Evolutionary conservation across 1,140 invertebrate species (phyloP).

Genomic region (Drosophila murphyi): DNA sequence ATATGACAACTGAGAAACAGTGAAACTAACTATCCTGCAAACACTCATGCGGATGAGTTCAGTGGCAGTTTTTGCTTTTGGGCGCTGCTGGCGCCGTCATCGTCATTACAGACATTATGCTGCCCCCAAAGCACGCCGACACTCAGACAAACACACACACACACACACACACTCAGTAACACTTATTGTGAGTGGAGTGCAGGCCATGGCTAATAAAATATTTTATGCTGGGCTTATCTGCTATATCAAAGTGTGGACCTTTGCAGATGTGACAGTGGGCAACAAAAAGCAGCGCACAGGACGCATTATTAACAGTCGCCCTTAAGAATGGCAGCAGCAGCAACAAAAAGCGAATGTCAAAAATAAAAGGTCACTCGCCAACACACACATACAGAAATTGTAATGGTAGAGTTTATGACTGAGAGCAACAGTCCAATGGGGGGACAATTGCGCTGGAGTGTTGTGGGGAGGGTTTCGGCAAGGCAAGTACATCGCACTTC

Average conservation of each 20-base stretch:
- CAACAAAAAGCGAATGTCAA: conserved; percentile 72
- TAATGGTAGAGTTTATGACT: conserved; percentile 76
- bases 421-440: conserved; percentile 66
- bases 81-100: conserved; percentile 58
- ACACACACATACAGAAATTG: conserved; percentile 38
- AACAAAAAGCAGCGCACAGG: conserved; percentile 60
- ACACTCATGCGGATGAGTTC: conserved; percentile 55
- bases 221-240: conserved; percentile 79
- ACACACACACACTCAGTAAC: not conserved
- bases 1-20: conserved; percentile 11
- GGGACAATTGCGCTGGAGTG: conserved; percentile 5
- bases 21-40: conserved; percentile 34
- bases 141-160: not conserved
- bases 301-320: conserved; percentile 71
- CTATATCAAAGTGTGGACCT: conserved; percentile 71
- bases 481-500: conserved; percentile 10
- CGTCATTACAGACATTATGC: conserved; percentile 56
- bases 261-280: conserved; percentile 59
- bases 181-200: conserved; percentile 31
- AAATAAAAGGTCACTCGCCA: conserved; percentile 67
- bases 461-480: not conserved
- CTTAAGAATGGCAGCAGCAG: conserved; percentile 42
- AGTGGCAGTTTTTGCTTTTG: conserved; percentile 49
- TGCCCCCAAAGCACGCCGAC: not conserved
- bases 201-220: conserved; percentile 73